Conservation (phyloP, 2,888 invertebrate genomes). For the Polydrusus pterygomalis region DNA sequence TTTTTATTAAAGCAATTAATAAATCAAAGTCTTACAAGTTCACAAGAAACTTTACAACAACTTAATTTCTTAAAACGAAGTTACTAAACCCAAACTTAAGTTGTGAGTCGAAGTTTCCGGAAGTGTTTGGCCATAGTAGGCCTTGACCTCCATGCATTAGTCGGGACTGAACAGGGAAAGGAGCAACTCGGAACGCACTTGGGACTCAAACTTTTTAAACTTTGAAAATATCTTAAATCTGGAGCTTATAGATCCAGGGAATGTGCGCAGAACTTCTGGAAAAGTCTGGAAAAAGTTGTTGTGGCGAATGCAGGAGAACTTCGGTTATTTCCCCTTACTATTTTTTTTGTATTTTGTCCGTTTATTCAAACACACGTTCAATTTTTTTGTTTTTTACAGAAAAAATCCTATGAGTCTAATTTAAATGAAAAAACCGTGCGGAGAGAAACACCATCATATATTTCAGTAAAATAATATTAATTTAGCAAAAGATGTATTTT, state of each 20-base stretch:
- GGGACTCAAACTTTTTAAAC: conserved; percentile 55
- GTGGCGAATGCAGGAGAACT: conserved; percentile 18
- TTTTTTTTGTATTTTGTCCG: neutral
- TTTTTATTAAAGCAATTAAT: neutral
- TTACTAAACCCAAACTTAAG: conserved; percentile 41
- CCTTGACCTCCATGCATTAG: conserved; percentile 51
- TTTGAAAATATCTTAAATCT: conserved; percentile 54
- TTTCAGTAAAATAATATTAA: too few relatives aligned
- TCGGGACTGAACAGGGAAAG: conserved; percentile 49
- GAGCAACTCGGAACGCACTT: conserved; percentile 52
- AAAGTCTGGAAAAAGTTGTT: conserved; percentile 35
- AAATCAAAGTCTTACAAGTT: conserved; percentile 23
- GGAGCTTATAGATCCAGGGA: conserved; percentile 45
- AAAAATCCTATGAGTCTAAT: too few relatives aligned
- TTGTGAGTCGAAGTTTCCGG: conserved; percentile 49
- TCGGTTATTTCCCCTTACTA: neutral
- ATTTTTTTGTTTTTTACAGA: neutral
- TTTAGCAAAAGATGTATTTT: too few relatives aligned
- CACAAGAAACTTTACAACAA: conserved; percentile 31
- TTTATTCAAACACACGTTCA: too few relatives aligned
- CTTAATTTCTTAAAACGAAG: conserved; percentile 47
- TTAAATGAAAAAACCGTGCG: too few relatives aligned
- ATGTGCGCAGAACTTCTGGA: conserved; percentile 44
- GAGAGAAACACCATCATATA: too few relatives aligned
- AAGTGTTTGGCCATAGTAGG: conserved; percentile 53